Evolutionary conservation across 2,113 vertebrate genomes (phyloP).

Genomic region (Oreochromis tanganicae): DNA sequence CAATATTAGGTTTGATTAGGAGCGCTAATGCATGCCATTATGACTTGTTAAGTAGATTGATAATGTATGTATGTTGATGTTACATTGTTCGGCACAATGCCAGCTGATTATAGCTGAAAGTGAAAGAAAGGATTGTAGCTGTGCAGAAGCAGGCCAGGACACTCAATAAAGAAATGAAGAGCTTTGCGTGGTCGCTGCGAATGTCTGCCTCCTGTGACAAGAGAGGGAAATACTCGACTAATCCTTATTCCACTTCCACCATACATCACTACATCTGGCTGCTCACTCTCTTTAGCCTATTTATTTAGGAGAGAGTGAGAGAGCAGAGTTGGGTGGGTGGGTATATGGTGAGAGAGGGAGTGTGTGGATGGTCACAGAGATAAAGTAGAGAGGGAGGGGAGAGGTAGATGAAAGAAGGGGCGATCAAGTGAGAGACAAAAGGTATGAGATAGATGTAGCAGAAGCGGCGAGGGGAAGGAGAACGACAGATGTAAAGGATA

Average conservation of each 20-base stretch:
- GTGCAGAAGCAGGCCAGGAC: neutral
- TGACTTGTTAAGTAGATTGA: neutral
- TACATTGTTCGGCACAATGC: neutral
- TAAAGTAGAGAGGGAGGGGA: neutral
- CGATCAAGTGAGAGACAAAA: constrained; percentile 22
- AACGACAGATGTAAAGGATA: neutral
- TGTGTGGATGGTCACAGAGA: neutral
- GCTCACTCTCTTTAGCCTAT: neutral
- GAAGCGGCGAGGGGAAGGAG: neutral
- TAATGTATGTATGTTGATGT: neutral
- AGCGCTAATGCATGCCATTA: neutral
- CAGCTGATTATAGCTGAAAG: neutral
- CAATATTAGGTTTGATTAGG: neutral
- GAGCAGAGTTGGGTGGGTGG: neutral
- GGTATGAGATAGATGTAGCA: neutral
- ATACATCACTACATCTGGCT: neutral
- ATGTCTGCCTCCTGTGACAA: neutral
- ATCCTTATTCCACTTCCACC: neutral
- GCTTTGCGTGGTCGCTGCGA: neutral
- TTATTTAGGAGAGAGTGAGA: neutral
- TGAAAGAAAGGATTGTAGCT: neutral
- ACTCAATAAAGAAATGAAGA: neutral
- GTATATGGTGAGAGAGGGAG: neutral
- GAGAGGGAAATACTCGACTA: neutral
- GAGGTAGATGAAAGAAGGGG: constrained; percentile 4